These are phyloP conservation scores for Hesperia comma DNA, from an alignment of 2,888 invertebrate genomes.

Conservation along the genomic window DNA sequence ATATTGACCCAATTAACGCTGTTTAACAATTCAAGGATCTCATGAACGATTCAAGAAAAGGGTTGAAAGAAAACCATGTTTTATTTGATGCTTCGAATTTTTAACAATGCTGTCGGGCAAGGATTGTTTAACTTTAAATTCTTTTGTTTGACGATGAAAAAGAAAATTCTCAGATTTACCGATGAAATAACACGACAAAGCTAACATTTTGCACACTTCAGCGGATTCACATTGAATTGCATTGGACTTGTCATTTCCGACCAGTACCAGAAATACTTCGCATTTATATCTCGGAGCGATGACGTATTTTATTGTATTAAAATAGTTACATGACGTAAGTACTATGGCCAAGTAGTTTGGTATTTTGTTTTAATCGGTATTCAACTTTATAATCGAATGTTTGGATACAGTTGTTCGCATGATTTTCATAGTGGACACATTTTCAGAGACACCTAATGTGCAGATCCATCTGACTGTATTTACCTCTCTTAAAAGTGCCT, in stretches of 20 bases:
- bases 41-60: constrained; percentile 54
- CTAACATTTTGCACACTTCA: constrained; percentile 22
- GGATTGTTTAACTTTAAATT: constrained; percentile 53
- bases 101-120: constrained; percentile 53
- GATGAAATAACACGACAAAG: constrained; percentile 35
- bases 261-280: constrained; percentile 15
- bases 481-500: no score
- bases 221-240: constrained; percentile 26
- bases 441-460: no score
- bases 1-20: constrained; percentile 49
- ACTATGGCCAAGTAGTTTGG: no score
- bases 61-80: constrained; percentile 58
- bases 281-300: neutral
- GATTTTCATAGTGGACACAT: no score
- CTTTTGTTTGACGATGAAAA: constrained; percentile 49
- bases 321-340: neutral
- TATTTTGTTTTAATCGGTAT: no score
- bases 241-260: constrained; percentile 12
- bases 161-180: constrained; percentile 38
- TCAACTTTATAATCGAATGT: no score
- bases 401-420: no score
- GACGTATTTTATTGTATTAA: constrained; percentile 5
- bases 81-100: constrained; percentile 53
- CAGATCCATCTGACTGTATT: no score
- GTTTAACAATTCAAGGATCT: constrained; percentile 63